These are phyloP conservation scores for Scaptomyza tumidula DNA, from an alignment of 2,888 invertebrate species.

Conservation along the genomic window DNA sequence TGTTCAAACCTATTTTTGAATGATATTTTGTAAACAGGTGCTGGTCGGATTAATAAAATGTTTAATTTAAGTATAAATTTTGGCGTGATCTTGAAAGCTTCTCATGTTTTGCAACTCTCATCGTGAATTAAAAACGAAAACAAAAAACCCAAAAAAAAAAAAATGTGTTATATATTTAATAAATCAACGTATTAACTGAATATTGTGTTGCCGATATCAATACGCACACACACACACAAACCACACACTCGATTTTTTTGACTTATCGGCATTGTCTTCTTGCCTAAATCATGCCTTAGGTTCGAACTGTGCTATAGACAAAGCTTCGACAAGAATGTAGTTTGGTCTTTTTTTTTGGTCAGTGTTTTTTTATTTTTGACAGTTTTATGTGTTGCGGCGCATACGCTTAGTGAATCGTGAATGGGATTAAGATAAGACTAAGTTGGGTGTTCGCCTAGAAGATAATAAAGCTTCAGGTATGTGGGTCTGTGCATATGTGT, in stretches of 20 bases:
- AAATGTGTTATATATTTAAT: slow-evolving; percentile 66
- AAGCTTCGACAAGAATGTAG: slow-evolving; percentile 47
- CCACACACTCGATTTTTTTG: background rate
- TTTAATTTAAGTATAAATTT: too few relatives aligned
- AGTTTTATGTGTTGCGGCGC: slow-evolving; percentile 71
- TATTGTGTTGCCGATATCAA: slow-evolving; percentile 51
- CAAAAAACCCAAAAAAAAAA: slow-evolving; percentile 32
- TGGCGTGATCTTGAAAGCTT: too few relatives aligned
- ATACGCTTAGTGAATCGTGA: slow-evolving; percentile 74
- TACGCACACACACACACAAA: slow-evolving; percentile 21
- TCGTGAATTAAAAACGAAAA: too few relatives aligned
- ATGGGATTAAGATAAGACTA: slow-evolving; percentile 79
- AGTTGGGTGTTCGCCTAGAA: slow-evolving; percentile 54
- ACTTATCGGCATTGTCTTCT: slow-evolving; percentile 75
- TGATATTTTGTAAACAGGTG: too few relatives aligned
- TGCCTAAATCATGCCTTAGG: slow-evolving; percentile 51
- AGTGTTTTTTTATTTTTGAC: slow-evolving; percentile 64
- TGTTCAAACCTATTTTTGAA: too few relatives aligned
- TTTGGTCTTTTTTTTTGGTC: slow-evolving; percentile 7
- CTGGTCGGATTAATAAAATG: too few relatives aligned
- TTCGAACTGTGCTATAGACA: slow-evolving; percentile 34
- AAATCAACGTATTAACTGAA: slow-evolving; percentile 70
- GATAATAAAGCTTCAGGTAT: slow-evolving; percentile 69
- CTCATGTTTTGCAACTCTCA: too few relatives aligned
- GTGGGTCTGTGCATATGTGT: slow-evolving; percentile 27